These are phyloP conservation scores for Elegia similella DNA, from an alignment of 2,888 invertebrate genomes.

Conservation along the genomic window DNA sequence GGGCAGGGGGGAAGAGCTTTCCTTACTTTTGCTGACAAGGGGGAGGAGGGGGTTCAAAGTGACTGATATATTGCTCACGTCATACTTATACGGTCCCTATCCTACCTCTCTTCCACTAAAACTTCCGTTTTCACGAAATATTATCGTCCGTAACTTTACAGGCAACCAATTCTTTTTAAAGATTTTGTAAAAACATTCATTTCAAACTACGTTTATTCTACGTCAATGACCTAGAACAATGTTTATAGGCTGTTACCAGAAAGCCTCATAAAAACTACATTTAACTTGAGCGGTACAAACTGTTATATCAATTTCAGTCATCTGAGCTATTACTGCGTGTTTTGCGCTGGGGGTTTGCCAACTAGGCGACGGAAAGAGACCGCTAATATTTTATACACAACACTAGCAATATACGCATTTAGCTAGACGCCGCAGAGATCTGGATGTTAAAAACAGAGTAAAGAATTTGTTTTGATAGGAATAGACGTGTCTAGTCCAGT, in stretches of 20 bases:
- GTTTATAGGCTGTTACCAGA: not conserved
- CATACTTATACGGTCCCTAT: no score
- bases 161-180: no score
- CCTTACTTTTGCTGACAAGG: no score
- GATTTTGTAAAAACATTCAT: no score
- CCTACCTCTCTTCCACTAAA: no score
- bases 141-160: no score
- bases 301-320: conserved; percentile 1
- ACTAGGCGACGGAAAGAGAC: conserved; percentile 18
- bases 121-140: no score
- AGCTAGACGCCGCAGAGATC: not conserved
- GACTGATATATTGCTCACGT: no score
- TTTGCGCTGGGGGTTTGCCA: conserved; percentile 20
- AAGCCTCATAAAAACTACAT: not conserved
- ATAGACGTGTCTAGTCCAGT: not conserved
- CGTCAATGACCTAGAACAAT: not conserved
- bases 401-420: not conserved
- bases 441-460: not conserved
- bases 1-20: no score
- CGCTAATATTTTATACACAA: not conserved
- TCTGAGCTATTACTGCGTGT: not conserved
- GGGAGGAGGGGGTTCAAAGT: no score
- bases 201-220: no score
- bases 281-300: not conserved
- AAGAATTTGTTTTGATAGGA: not conserved